Evolutionary conservation across 1,140 invertebrate species (phyloP).

Genomic region (Asbolus verrucosus): DNA sequence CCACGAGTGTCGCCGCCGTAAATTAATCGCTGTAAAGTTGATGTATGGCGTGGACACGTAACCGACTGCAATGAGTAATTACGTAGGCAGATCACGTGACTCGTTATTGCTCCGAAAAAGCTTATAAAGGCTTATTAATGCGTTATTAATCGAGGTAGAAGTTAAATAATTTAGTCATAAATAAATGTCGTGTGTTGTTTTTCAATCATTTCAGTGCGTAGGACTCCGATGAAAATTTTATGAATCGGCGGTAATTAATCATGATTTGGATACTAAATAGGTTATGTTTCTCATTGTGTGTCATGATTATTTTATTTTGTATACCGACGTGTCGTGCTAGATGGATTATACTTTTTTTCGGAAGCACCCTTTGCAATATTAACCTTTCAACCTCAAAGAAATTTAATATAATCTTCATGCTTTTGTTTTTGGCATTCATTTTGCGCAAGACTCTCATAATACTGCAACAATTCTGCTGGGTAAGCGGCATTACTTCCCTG

Average conservation of each 20-base stretch:
- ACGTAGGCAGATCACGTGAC: slow-evolving; percentile 10
- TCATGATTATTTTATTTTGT: slow-evolving; percentile 6
- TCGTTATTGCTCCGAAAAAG: not conserved
- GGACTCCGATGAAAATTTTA: slow-evolving; percentile 23
- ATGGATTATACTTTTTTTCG: slow-evolving; percentile 16
- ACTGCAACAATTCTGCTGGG: slow-evolving; percentile 33
- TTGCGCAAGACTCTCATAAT: slow-evolving; percentile 33
- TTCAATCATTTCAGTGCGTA: too few relatives aligned
- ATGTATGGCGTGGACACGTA: not conserved
- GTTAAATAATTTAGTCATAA: slow-evolving; percentile 32
- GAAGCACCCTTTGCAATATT: slow-evolving; percentile 30
- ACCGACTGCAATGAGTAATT: slow-evolving; percentile 26
- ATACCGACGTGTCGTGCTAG: not conserved
- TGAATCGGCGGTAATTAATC: slow-evolving; percentile 30
- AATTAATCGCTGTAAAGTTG: slow-evolving; percentile 22
- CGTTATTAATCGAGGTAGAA: not conserved
- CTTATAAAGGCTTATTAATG: slow-evolving; percentile 4
- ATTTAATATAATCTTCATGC: slow-evolving; percentile 31
- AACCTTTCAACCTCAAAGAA: slow-evolving; percentile 37
- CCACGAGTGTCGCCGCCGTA: slow-evolving; percentile 18
- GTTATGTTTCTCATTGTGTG: slow-evolving; percentile 23
- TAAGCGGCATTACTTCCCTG: slow-evolving; percentile 38
- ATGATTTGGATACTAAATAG: slow-evolving; percentile 25
- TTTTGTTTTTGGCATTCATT: slow-evolving; percentile 35
- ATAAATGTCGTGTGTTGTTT: slow-evolving; percentile 19